A percentile compares a stretch with the other conserved stretches of the same genome.
Conservation (phyloP, 2,888 invertebrate genomes). For the Margaritifera margaritifera region DNA sequence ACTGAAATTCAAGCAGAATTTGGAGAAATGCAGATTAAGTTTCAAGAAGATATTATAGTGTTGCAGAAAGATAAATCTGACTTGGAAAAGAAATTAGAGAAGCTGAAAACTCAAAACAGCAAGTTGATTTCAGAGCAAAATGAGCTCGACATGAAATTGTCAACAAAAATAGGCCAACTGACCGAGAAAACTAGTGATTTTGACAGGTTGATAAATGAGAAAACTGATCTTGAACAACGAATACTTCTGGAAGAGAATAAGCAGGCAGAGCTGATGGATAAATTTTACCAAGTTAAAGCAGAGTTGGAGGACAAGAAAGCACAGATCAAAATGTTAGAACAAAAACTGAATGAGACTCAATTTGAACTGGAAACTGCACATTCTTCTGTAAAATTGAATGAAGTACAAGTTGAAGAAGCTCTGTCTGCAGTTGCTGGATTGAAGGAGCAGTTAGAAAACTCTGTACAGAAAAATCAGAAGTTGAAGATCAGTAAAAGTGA, state of each 20-base stretch:
- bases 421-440: neutral
- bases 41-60: conserved; percentile 2
- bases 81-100: conserved; percentile 1
- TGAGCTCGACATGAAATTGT: too few species aligned
- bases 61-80: neutral
- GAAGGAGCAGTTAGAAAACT: neutral
- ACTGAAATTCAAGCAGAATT: conserved; percentile 3
- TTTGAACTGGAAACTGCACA: conserved; percentile 12
- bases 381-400: conserved; percentile 6
- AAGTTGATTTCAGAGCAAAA: neutral
- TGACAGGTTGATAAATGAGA: neutral
- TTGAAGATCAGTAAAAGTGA: neutral
- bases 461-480: neutral
- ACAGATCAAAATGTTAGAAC: conserved; percentile 9
- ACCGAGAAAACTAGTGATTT: too few species aligned
- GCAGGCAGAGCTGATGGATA: conserved; percentile 1
- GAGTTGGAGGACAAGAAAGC: conserved; percentile 10
- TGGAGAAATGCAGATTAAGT: neutral
- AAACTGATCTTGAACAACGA: conserved; percentile 3
- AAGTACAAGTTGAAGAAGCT: neutral
- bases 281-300: conserved; percentile 1
- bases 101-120: conserved; percentile 2
- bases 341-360: conserved; percentile 22
- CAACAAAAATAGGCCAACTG: too few species aligned
- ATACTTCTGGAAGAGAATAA: neutral